Conservation (phyloP, 2,113 vertebrate genomes). For the Mesocricetus auratus region DNA sequence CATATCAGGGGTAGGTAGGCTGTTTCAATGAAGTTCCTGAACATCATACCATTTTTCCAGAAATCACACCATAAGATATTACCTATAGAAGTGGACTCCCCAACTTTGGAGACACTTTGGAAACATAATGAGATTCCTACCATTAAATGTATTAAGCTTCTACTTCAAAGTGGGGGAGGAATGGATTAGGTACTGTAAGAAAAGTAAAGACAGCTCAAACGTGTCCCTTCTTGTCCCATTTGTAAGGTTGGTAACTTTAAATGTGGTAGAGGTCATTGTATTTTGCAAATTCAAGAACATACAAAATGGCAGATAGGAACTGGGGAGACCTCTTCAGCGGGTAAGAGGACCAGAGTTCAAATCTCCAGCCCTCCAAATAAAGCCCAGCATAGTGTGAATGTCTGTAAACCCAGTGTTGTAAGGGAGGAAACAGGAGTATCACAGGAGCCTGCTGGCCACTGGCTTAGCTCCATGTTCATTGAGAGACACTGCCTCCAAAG, state of each 20-base stretch:
- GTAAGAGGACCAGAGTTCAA: not conserved
- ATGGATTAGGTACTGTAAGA: not conserved
- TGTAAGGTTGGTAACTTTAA: not conserved
- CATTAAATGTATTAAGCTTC: not conserved
- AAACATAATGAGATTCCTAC: not conserved
- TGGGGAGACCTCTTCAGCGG: not conserved
- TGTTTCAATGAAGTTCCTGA: not conserved
- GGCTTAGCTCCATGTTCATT: not conserved
- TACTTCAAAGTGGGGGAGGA: not conserved
- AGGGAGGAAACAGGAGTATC: not conserved
- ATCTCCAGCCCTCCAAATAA: not conserved
- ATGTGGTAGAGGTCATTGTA: too few species aligned
- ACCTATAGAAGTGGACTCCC: not conserved
- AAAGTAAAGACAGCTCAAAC: not conserved
- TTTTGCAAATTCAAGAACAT: not conserved
- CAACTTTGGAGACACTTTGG: not conserved
- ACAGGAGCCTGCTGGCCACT: not conserved
- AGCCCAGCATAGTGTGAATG: not conserved
- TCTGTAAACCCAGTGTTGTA: not conserved
- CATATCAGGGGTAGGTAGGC: not conserved
- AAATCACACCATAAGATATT: not conserved
- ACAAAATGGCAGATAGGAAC: not conserved
- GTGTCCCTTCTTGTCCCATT: not conserved
- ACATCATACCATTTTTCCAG: not conserved
- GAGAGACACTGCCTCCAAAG: not conserved